These are phyloP conservation scores for Mechanitis mazaeus DNA, from an alignment of 2,888 invertebrate species.

Conservation along the genomic window DNA sequence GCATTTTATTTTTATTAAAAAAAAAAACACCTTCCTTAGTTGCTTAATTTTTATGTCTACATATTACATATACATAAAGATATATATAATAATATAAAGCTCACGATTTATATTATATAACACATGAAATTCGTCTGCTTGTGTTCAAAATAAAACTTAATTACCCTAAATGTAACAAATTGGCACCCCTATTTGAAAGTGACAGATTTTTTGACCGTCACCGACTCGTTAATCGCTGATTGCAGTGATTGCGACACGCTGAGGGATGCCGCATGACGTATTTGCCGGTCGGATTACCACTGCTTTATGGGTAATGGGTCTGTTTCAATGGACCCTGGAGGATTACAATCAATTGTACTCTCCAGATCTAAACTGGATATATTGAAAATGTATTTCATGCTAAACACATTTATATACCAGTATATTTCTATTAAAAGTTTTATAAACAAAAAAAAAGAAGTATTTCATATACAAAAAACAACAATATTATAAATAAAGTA, in stretches of 20 bases:
- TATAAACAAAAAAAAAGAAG: too few relatives aligned
- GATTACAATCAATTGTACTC: slow-evolving; percentile 30
- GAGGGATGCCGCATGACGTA: slow-evolving; percentile 49
- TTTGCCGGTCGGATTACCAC: slow-evolving; percentile 49
- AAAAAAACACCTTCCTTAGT: slow-evolving; percentile 32
- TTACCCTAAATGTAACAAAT: neutral
- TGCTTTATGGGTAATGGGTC: slow-evolving; percentile 43
- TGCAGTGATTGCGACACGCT: slow-evolving; percentile 27
- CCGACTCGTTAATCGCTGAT: slow-evolving; percentile 49
- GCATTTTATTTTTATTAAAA: too few relatives aligned
- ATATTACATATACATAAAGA: neutral
- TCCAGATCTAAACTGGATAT: slow-evolving; percentile 16
- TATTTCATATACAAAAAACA: too few relatives aligned
- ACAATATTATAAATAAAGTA: too few relatives aligned
- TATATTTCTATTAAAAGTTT: too few relatives aligned
- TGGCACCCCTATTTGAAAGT: slow-evolving; percentile 29
- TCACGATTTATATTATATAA: too few relatives aligned
- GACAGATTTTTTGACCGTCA: slow-evolving; percentile 34
- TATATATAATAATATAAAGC: too few relatives aligned
- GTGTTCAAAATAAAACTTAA: too few relatives aligned
- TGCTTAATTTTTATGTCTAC: neutral
- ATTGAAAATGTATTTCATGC: slow-evolving; percentile 1
- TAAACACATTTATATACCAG: neutral
- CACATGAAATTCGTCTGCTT: too few relatives aligned
- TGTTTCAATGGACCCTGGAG: slow-evolving; percentile 30